Evolutionary conservation across 2,888 invertebrate genomes (phyloP).

Genomic region (Orchestes rusci): DNA sequence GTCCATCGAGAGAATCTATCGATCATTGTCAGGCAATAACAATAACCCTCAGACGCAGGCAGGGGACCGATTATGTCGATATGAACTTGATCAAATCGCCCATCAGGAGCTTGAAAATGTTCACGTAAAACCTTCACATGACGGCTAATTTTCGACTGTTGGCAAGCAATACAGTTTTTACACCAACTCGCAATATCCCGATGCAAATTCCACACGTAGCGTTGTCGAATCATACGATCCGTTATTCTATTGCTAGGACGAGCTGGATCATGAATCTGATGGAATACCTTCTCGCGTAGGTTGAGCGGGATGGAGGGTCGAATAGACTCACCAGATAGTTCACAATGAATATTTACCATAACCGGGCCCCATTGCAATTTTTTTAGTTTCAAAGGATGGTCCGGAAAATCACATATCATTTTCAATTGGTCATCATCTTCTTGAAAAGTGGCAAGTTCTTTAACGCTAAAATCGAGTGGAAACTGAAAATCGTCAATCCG

Average conservation of each 20-base stretch:
- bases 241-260: constrained; percentile 2
- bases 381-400: too few relatives aligned
- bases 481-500: background rate
- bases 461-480: background rate
- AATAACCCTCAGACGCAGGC: constrained; percentile 30
- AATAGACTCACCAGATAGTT: constrained; percentile 6
- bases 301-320: background rate
- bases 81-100: constrained; percentile 40
- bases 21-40: constrained; percentile 35
- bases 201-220: constrained; percentile 16
- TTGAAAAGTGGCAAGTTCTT: background rate
- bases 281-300: constrained; percentile 6
- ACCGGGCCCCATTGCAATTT: constrained; percentile 8
- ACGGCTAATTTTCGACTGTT: constrained; percentile 33
- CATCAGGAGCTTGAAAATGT: constrained; percentile 24
- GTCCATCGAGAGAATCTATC: constrained; percentile 35
- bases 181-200: constrained; percentile 11
- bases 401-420: too few relatives aligned
- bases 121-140: constrained; percentile 26
- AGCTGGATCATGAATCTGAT: constrained; percentile 8
- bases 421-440: too few relatives aligned
- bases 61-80: constrained; percentile 43
- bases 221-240: constrained; percentile 9
- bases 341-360: constrained; percentile 6
- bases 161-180: constrained; percentile 28